These are phyloP conservation scores for Turdus rufiventris DNA, from an alignment of 2,113 vertebrate genomes.

Conservation along the genomic window DNA sequence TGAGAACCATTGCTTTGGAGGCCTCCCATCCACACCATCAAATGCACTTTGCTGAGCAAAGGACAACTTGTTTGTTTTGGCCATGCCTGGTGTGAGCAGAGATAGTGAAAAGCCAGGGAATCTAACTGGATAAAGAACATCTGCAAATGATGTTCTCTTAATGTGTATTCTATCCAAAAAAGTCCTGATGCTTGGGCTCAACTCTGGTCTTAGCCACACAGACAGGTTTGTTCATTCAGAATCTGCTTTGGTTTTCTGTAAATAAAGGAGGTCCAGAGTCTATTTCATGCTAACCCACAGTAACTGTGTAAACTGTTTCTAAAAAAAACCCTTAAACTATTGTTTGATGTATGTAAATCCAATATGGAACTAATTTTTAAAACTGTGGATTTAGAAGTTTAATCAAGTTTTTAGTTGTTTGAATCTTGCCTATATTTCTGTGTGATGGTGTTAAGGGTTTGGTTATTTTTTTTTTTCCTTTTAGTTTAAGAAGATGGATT, in stretches of 20 bases:
- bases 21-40: background rate
- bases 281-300: background rate
- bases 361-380: background rate
- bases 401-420: background rate
- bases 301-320: background rate
- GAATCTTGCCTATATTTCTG: background rate
- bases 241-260: background rate
- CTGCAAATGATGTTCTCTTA: conserved; percentile 28
- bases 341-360: background rate
- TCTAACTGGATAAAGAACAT: conserved; percentile 45
- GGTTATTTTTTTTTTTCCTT: background rate
- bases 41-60: conserved; percentile 15
- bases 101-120: conserved; percentile 19
- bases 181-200: background rate
- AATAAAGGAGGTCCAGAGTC: background rate
- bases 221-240: background rate
- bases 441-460: background rate
- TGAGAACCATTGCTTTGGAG: conserved; percentile 14
- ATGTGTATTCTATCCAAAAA: background rate
- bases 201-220: background rate
- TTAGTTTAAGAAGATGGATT: background rate
- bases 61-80: conserved; percentile 56
- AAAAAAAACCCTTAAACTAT: background rate
- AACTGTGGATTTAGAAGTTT: background rate
- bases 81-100: background rate